Evolutionary conservation across 2,888 invertebrate genomes (phyloP).

Genomic region (Drosophila melanosoma): DNA sequence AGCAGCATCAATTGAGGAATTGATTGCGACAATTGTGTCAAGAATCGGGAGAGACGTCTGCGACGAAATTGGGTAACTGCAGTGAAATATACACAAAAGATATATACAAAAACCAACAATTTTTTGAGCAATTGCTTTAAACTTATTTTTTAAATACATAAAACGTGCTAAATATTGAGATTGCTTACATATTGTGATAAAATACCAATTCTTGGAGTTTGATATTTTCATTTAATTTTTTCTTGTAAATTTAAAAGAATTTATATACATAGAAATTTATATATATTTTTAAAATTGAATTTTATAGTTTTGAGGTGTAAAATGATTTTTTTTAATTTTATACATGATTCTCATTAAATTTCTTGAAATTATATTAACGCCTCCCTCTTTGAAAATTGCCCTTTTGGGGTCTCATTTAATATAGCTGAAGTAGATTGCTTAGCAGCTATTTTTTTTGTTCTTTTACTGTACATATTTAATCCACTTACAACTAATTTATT

Average conservation of each 20-base stretch:
- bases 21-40: conserved; percentile 17
- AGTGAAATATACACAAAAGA: neutral
- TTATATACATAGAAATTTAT: neutral
- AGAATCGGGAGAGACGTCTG: too few relatives aligned
- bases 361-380: neutral
- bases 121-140: neutral
- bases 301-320: neutral
- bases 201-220: too few relatives aligned
- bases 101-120: neutral
- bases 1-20: conserved; percentile 34
- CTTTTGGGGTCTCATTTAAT: neutral
- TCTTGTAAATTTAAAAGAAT: neutral
- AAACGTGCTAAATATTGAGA: neutral
- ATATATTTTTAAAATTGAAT: neutral
- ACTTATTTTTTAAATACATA: neutral
- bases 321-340: neutral
- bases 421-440: neutral
- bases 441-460: neutral
- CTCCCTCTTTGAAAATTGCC: neutral
- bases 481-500: conserved; percentile 42
- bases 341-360: neutral
- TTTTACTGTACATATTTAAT: conserved; percentile 16
- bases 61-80: neutral
- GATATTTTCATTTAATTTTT: too few relatives aligned
- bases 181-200: neutral